Evolutionary conservation across 2,113 vertebrate species (phyloP), one percentile per base, ranked within the genome.

Genomic region (Heliornis fulica): DNA sequence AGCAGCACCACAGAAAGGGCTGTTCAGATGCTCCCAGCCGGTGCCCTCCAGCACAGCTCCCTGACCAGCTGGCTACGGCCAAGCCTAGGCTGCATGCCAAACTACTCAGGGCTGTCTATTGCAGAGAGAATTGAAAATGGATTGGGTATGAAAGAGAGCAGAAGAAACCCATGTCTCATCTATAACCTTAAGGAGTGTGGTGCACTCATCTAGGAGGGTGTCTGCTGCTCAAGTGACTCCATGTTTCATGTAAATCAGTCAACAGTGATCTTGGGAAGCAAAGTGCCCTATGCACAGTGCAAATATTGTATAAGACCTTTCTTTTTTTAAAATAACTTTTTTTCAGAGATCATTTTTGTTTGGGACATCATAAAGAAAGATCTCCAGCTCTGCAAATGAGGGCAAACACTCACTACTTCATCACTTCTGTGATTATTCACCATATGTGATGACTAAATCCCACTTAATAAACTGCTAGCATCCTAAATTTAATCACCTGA

Each of bases 21-120:
- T 0, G 0, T 3, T 38, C 1, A 0, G 82, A 17, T 1, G 9
- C 46, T 83, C 51, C 38, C 54, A 20, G 26, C 21, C 48, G 1
- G 3, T 0, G 11, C 21, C 40, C 54, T 72, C 63, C 2, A 8
- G 13, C 63, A 22, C 40, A 36, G 40, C 50, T 54, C 71, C 45
- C 36, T 1, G 31, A n/a, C 29, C 41, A 20, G 64, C n/a, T 29
- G 60, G 31, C 71, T 38, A n/a, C 0, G 1, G 15, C 45, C 0
- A 0, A 80, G 40, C 45, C 18, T 1, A 9, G 75, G 57, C 66
- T 83, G 71, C 3, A 0, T 65, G 80, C 75, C 89, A 70, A 1
- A 51, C 70, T 34, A 0, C 46, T 4, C 32, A 50, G 29, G 43
- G 23, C 6, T 38, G 26, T 17, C 54, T 57, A 4, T 31, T 61